These are phyloP conservation scores for Eulemur rubriventer DNA, from an alignment of 2,797 vertebrate species.

Conservation along the genomic window DNA sequence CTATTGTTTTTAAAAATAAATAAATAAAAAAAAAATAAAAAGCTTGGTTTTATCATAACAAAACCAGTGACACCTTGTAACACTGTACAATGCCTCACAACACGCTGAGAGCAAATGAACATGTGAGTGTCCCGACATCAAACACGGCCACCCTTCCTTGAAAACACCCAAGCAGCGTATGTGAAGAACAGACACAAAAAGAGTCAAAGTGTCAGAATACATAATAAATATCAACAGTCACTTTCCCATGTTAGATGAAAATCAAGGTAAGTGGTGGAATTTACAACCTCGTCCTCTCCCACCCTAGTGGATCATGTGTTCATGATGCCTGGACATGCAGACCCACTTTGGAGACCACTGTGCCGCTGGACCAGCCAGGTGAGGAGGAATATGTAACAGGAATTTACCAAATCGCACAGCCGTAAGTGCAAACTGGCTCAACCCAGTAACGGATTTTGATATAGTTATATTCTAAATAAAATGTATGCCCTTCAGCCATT, in stretches of 20 bases:
- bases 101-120: not conserved
- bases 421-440: not conserved
- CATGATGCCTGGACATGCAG: rapidly evolving
- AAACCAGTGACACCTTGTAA: not conserved
- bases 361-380: too few relatives aligned
- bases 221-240: not conserved
- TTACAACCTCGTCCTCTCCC: not conserved
- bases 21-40: too few relatives aligned
- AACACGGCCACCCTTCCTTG: not conserved
- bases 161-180: not conserved
- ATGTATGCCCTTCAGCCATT: not conserved
- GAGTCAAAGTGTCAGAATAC: not conserved
- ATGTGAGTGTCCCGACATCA: rapidly evolving
- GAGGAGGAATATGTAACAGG: not conserved
- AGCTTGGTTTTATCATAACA: not conserved
- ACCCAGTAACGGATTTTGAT: not conserved
- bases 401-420: not conserved
- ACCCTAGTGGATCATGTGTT: too few relatives aligned
- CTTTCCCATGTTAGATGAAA: not conserved
- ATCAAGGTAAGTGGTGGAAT: not conserved
- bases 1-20: too few relatives aligned
- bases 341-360: not conserved
- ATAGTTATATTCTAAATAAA: not conserved
- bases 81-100: not conserved
- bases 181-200: not conserved